Evolutionary conservation across 2,113 vertebrate species (phyloP), one percentile per base, ranked within the genome.

Genomic region (Centropus bengalensis): DNA sequence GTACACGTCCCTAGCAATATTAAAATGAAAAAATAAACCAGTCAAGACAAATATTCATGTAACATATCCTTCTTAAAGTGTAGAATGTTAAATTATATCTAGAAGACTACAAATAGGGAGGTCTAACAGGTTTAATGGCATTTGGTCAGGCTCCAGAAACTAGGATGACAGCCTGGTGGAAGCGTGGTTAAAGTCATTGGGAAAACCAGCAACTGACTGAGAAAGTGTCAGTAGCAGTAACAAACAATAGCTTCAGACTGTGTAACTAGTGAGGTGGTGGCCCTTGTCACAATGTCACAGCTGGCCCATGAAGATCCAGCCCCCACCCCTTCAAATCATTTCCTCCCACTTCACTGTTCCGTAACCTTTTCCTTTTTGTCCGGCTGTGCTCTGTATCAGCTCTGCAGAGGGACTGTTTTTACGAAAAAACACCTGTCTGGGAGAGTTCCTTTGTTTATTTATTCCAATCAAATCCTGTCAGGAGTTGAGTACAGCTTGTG

Each of bases 401-500:
- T 60, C 69, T 67, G 85, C 47, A 45, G 60, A 56, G 23, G 33
- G 30, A 18, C 69, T 16, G 47, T 6, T 51, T 85, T 52, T 62
- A 88, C 58, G 36, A 67, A n/a, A 80, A 88, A n/a, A 0, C 56
- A 55, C 44, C 79, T 60, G 74, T 13, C 55, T 49, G 44, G 45
- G 54, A 40, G 70, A 62, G 42, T 27, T 40, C 32, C 5, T 40
- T 49, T 42, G 62, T 56, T 88, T 75, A 36, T 80, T 84, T 67
- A 24, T 58, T 63, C 28, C 28, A 44, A 5, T 56, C 51, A 68
- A 38, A 52, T 52, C 36, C 86, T 55, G 10, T 42, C 23, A 62
- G 47, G 21, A 8, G 24, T 26, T 0, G 3, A 52, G 54, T 2
- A 0, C 58, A 77, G 58, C 64, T 64, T 67, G 26, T 0, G 1